These are phyloP conservation scores for Melikaiella ostensackeni DNA, from an alignment of 2,888 invertebrate species.

Conservation along the genomic window DNA sequence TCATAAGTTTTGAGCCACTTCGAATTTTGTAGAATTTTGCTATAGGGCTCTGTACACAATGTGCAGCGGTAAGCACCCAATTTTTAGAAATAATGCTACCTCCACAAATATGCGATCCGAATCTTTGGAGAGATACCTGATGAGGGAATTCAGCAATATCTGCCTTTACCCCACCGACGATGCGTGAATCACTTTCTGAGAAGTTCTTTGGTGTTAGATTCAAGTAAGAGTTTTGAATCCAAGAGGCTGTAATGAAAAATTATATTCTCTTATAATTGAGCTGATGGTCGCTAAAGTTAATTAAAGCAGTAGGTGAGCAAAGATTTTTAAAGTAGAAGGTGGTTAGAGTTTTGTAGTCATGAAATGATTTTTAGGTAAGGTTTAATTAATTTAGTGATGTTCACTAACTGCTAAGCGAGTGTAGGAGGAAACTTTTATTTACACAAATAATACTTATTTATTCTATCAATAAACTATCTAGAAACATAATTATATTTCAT, in stretches of 20 bases:
- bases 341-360: background rate
- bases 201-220: background rate
- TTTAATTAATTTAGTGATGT: background rate
- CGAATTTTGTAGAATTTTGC: conserved; percentile 37
- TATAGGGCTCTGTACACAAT: conserved; percentile 74
- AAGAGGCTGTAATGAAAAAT: background rate
- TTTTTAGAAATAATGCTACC: conserved; percentile 79
- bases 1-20: conserved; percentile 75
- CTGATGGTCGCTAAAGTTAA: background rate
- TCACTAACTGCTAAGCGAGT: background rate
- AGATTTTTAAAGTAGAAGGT: background rate
- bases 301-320: background rate
- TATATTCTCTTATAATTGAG: too few species aligned
- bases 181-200: conserved; percentile 38
- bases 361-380: background rate
- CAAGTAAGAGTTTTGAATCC: background rate
- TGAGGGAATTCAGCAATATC: conserved; percentile 57
- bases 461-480: too few species aligned
- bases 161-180: conserved; percentile 54
- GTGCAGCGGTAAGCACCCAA: conserved; percentile 80
- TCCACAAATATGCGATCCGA: conserved; percentile 79
- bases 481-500: too few species aligned
- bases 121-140: conserved; percentile 56
- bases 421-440: too few species aligned
- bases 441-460: too few species aligned